Evolutionary conservation across 2,113 vertebrate genomes (phyloP), one percentile per base, ranked within the genome.

Genomic region (Hippoglossus stenolepis): DNA sequence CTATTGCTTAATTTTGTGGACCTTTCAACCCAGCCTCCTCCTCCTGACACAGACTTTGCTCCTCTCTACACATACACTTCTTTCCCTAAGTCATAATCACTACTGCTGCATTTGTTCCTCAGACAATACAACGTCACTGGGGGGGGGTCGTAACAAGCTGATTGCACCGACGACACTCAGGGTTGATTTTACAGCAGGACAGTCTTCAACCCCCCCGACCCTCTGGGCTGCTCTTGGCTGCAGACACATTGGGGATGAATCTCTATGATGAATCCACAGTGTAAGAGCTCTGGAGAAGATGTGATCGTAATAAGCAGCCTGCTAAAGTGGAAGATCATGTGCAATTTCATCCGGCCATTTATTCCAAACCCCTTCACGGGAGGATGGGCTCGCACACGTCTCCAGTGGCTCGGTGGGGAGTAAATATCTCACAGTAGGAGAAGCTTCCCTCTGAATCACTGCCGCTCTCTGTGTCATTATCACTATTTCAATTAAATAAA

Each of bases 401-500:
- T 72, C n/a, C 31, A 65, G 49, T 17, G 45, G 20, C 72, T 62
- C 67, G 40, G 58, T 17, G 72, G 77, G 67, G 59, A 38, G 28
- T 65, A 58, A 74, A 70, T 72, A 79, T 61, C 79, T 68, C 40
- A 38, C 38, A 47, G 23, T 11, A 57, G 8, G 60, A 23, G 68
- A 75, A 21, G 53, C 59, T n/a, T 69, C n/a, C 38, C 18, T 73
- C 51, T 9, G 15, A 49, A 18, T 18, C 2, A 49, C 45, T 49
- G 45, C 14, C 13, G 51, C 51, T n/a, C 51, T 5, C 65, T 3
- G 7, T 26, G 28, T 21, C 56, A 75, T 77, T 45, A 71, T 77
- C 59, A 53, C 28, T 28, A 26, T 84, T 82, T 81, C 77, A 73
- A 70, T 79, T 76, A 69, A 75, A 70, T 43, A 87, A 40, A 56